phyloP scores from a whole-genome alignment of 2,113 vertebrate genomes.

The Phaethon lepturus region DNA sequence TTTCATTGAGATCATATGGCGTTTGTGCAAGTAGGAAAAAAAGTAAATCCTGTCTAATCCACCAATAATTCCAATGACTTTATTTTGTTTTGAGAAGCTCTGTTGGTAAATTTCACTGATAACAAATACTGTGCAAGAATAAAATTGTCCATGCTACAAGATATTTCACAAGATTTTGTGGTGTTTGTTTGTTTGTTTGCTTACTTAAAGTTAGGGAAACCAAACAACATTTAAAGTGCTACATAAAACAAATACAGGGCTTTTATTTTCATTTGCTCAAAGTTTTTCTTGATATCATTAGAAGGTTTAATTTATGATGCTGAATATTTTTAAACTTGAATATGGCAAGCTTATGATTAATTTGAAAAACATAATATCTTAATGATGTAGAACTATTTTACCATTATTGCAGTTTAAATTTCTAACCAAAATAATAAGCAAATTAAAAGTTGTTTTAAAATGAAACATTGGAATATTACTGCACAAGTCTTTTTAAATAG shows the following conservation, averaged over 20 bases:
- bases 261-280: background rate
- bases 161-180: background rate
- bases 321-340: background rate
- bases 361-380: background rate
- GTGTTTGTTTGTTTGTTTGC: background rate
- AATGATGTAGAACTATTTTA: background rate
- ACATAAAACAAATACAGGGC: background rate
- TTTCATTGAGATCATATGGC: background rate
- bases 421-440: background rate
- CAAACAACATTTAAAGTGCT: background rate
- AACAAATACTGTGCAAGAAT: background rate
- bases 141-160: background rate
- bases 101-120: background rate
- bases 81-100: background rate
- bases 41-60: background rate
- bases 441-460: background rate
- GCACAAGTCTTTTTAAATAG: rapidly evolving
- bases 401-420: background rate
- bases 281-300: background rate
- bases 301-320: background rate
- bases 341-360: background rate
- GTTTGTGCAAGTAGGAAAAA: background rate
- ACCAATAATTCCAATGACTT: background rate
- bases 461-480: background rate
- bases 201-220: background rate